A percentile compares a stretch with the other conserved stretches of the same genome.
Evolutionary conservation across 2,797 vertebrate genomes (phyloP).

Genomic region (Xenentodon cancila): DNA sequence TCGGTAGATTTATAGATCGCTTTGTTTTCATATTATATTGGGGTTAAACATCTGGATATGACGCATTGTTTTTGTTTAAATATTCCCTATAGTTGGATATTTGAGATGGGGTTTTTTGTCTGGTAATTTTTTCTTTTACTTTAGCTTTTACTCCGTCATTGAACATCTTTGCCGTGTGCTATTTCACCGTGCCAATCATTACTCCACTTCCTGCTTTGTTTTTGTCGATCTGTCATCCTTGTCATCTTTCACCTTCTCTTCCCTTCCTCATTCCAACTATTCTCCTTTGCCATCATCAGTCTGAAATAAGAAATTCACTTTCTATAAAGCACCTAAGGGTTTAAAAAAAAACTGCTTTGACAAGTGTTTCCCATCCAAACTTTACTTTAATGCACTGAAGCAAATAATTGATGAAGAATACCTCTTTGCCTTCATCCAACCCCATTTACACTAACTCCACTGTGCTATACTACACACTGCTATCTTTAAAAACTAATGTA

Average conservation of each 20-base stretch:
- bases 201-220: conserved; percentile 21
- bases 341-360: conserved; percentile 35
- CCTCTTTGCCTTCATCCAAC: conserved; percentile 49
- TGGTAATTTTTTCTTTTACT: conserved; percentile 14
- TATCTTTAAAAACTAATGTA: conserved; percentile 39
- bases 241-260: conserved; percentile 27
- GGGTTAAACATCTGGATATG: conserved; percentile 12
- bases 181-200: conserved; percentile 23
- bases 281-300: conserved; percentile 37
- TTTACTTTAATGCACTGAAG: conserved; percentile 42
- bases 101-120: conserved; percentile 19
- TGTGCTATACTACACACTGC: conserved; percentile 1
- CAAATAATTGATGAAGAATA: conserved; percentile 71
- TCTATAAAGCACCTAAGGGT: conserved; percentile 40
- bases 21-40: conserved; percentile 33
- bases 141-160: conserved; percentile 22
- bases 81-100: not conserved
- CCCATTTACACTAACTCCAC: conserved; percentile 22
- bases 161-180: conserved; percentile 13
- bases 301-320: conserved; percentile 30
- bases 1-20: conserved; percentile 5
- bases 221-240: conserved; percentile 32
- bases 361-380: conserved; percentile 57
- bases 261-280: conserved; percentile 12
- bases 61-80: conserved; percentile 8